Percentiles rank a stretch among this genome's conserved stretches.
Conservation (phyloP, 2,113 vertebrate species). For the Sylvilagus bachmani region DNA sequence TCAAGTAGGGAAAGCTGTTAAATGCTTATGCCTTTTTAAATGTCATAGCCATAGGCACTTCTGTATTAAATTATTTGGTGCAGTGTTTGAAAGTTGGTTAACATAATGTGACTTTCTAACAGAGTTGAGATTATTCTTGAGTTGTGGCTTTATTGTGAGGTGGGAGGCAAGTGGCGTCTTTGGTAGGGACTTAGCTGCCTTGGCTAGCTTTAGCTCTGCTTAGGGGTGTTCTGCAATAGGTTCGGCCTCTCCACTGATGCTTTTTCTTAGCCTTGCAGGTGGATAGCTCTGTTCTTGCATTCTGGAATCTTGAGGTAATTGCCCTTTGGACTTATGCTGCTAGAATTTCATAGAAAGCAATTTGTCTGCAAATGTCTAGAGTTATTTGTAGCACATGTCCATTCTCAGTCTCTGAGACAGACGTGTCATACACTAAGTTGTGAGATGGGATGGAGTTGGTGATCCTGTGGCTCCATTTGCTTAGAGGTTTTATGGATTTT, state of each 20-base stretch:
- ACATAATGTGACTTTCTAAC: neutral
- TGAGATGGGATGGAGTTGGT: slow-evolving; percentile 37
- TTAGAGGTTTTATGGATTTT: neutral
- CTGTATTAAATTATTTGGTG: slow-evolving; percentile 58
- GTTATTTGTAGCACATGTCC: slow-evolving; percentile 29
- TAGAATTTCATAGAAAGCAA: slow-evolving; percentile 29
- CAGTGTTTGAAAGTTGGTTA: slow-evolving; percentile 56
- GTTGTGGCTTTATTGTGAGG: neutral
- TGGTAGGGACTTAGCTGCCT: neutral
- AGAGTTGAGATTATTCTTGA: neutral
- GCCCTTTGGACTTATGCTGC: neutral
- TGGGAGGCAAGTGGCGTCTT: neutral
- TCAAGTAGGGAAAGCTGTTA: slow-evolving; percentile 90
- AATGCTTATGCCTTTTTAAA: slow-evolving; percentile 83
- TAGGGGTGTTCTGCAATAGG: neutral
- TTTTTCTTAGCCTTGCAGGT: neutral
- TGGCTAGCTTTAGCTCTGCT: neutral
- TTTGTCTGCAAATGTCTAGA: neutral
- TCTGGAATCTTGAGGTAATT: slow-evolving; percentile 12
- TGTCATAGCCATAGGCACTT: slow-evolving; percentile 68
- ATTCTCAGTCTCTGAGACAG: slow-evolving; percentile 42
- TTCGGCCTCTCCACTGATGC: slow-evolving; percentile 7
- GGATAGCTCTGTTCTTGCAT: neutral
- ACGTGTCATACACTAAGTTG: neutral
- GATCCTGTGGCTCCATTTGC: neutral